phyloP scores from a whole-genome alignment of 2,113 vertebrate species.

The Python bivittatus region DNA sequence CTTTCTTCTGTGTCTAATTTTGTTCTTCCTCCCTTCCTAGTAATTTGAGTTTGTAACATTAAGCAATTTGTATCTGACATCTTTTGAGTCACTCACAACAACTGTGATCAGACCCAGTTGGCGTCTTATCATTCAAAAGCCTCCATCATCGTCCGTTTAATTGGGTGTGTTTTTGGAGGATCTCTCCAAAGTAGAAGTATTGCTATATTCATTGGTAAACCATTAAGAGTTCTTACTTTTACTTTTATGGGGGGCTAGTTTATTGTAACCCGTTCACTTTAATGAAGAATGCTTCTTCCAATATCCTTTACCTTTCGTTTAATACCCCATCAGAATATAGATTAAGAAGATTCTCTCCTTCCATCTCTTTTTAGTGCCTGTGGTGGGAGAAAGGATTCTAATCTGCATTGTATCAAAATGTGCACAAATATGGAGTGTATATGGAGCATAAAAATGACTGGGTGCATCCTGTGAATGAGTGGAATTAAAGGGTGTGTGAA shows the following conservation, averaged over 20 bases:
- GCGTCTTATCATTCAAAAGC: background rate
- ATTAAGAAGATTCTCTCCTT: background rate
- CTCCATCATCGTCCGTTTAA: background rate
- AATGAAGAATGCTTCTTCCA: background rate
- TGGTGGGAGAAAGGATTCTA: background rate
- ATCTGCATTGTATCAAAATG: background rate
- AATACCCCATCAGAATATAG: background rate
- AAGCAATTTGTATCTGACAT: background rate
- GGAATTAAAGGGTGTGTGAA: background rate
- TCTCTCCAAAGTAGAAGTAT: background rate
- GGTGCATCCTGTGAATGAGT: background rate
- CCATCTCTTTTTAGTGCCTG: background rate
- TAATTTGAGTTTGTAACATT: background rate
- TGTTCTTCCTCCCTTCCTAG: background rate
- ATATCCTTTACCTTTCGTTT: background rate
- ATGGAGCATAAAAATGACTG: background rate
- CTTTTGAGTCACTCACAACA: background rate
- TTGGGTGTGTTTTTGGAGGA: background rate
- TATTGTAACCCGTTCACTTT: background rate
- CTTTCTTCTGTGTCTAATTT: background rate
- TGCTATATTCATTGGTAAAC: background rate
- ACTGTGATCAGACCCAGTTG: background rate
- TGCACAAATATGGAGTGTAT: background rate
- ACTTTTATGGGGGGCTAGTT: background rate
- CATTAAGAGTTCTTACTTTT: background rate